Evolutionary conservation across 2,888 invertebrate species (phyloP).

Genomic region (Oeneis ivallda): DNA sequence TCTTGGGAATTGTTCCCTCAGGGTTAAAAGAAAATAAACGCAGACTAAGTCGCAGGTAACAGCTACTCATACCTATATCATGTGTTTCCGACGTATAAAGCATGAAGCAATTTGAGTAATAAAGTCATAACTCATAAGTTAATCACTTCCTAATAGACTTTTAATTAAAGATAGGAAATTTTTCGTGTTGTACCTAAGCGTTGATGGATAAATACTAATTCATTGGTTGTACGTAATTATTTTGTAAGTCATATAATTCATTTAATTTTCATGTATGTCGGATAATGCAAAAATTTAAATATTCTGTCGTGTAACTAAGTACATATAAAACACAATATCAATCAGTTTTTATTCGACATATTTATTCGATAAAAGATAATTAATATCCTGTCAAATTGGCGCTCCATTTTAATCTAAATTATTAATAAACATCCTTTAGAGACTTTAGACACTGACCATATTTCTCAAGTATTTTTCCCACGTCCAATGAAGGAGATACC

Average conservation of each 20-base stretch:
- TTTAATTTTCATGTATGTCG: background rate
- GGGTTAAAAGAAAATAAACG: background rate
- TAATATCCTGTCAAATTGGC: background rate
- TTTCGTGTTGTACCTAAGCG: background rate
- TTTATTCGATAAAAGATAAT: background rate
- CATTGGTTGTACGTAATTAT: background rate
- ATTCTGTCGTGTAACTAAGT: background rate
- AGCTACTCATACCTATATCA: too few relatives aligned
- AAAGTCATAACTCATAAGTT: background rate
- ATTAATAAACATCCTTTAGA: too few relatives aligned
- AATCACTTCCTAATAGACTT: constrained; percentile 7
- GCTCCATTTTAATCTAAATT: background rate
- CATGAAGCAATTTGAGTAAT: background rate
- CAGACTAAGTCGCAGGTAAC: too few relatives aligned
- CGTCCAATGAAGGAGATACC: background rate
- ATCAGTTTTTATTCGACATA: background rate
- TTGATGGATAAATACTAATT: too few relatives aligned
- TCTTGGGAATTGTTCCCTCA: background rate
- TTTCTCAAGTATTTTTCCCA: too few relatives aligned
- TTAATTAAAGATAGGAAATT: constrained; percentile 12
- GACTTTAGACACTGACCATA: too few relatives aligned
- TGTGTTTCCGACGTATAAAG: background rate
- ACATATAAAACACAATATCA: background rate
- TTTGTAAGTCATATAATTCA: background rate
- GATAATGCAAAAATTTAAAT: background rate